Evolutionary conservation across 1,140 invertebrate species (phyloP).

Genomic region (Drosophila parabipectinata): DNA sequence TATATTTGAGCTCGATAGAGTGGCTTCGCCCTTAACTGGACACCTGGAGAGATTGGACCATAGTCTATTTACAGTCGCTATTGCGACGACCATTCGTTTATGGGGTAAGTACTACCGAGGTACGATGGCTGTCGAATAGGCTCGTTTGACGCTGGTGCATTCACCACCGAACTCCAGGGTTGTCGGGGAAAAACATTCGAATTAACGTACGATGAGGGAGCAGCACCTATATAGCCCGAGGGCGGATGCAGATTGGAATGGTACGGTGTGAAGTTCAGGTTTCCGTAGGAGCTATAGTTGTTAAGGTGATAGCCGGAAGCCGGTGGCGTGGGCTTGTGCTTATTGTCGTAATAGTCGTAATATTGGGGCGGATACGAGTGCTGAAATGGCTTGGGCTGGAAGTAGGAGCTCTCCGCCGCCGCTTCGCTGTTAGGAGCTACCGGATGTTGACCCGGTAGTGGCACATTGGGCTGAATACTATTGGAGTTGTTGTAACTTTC

Average conservation of each 20-base stretch:
- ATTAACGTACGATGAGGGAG: conserved; percentile 63
- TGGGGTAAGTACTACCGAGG: conserved; percentile 62
- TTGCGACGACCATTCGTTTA: conserved; percentile 73
- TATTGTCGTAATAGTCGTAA: conserved; percentile 77
- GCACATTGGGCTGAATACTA: conserved; percentile 58
- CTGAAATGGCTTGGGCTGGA: conserved; percentile 62
- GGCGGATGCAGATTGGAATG: conserved; percentile 71
- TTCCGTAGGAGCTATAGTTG: conserved; percentile 68
- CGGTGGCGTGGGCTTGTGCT: conserved; percentile 57
- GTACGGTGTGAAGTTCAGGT: conserved; percentile 71
- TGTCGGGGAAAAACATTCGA: conserved; percentile 72
- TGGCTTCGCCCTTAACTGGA: conserved; percentile 47
- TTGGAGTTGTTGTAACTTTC: conserved; percentile 60
- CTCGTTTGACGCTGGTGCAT: conserved; percentile 60
- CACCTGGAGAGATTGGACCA: conserved; percentile 33
- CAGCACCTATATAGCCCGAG: conserved; percentile 54
- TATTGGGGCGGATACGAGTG: conserved; percentile 70
- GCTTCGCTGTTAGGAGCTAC: conserved; percentile 31
- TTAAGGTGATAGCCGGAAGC: conserved; percentile 63
- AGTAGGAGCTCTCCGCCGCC: conserved; percentile 57
- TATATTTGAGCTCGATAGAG: conserved; percentile 42
- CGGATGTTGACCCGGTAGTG: conserved; percentile 45
- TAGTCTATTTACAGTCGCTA: conserved; percentile 61
- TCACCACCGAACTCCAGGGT: conserved; percentile 68
- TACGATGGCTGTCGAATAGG: conserved; percentile 67